A percentile compares a stretch with the other conserved stretches of the same genome.
Conservation (phyloP, 1,140 invertebrate genomes). For the Meloidogyne floridensis region DNA sequence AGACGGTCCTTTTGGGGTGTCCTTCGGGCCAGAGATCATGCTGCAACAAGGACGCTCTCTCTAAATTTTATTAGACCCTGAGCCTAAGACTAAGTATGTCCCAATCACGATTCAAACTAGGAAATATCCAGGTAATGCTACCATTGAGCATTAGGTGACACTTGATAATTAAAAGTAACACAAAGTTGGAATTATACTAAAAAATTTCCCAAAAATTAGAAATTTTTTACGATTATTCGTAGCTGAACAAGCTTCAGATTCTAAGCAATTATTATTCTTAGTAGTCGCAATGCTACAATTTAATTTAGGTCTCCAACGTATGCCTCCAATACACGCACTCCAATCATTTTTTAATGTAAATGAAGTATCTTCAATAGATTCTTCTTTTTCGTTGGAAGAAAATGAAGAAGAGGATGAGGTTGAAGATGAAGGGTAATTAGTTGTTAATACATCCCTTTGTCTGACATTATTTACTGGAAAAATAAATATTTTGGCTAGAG, state of each 20-base stretch:
- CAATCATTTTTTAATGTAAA: slow-evolving; percentile 19
- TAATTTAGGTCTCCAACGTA: slow-evolving; percentile 20
- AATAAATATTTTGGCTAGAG: neutral
- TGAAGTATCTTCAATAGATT: neutral
- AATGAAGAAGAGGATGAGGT: neutral
- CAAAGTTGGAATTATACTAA: too few species aligned
- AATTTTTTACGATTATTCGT: neutral
- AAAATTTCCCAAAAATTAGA: too few species aligned
- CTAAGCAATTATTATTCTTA: neutral
- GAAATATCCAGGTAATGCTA: too few species aligned
- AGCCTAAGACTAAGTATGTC: too few species aligned
- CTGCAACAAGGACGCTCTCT: too few species aligned
- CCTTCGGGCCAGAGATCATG: too few species aligned
- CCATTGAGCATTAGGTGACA: too few species aligned
- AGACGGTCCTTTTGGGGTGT: too few species aligned
- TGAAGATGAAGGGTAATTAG: neutral
- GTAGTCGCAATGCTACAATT: slow-evolving; percentile 29
- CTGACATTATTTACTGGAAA: neutral
- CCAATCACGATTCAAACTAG: too few species aligned
- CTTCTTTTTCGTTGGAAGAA: neutral
- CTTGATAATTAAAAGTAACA: too few species aligned
- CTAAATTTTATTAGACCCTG: too few species aligned
- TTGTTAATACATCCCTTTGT: neutral
- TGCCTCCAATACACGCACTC: slow-evolving; percentile 40
- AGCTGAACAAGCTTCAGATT: neutral